Evolutionary conservation across 2,888 invertebrate genomes (phyloP), one percentile per base, ranked within the genome.

Genomic region (Nymphalis polychloros): DNA sequence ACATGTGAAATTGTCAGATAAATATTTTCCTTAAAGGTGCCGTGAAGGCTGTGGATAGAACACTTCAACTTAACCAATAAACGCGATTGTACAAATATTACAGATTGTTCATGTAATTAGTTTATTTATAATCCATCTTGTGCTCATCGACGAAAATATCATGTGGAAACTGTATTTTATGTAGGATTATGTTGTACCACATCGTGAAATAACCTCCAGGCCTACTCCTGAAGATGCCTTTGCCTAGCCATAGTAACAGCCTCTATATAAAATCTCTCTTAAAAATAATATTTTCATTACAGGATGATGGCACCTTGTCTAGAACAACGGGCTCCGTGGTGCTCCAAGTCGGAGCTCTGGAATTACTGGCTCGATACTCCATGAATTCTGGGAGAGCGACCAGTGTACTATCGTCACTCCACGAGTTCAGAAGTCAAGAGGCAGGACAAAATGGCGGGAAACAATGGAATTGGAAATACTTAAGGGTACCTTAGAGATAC

Each of bases 381-480:
- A 89, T 90, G 88, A 91, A 90, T 77, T 86, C 90, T 0, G 86
- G 85, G 5, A 80, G 92, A 50, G 87, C 89, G 4, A 92, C 90
- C 46, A 94, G 93, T 68, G 93, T 93, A 19, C 76, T 94, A 49
- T 93, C 93, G 49, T 94, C 94, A 1, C 79, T 94, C 16, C 93
- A 94, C 69, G 93, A 93, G 68, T 93, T 93, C 75, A 87, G 93
- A 73, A 89, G 87, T 16, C 87, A 93, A 17, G 93, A 94, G 67
- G 90, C 89, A 0, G 93, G 94, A 59, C 88, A 93, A 8, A 88
- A 89, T 35, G 93, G 93, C 53, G 93, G 94, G 3, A 93, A 94
- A 69, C 94, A 94, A 71, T 95, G 95, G 95, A 95, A 94, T 60
- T 94, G 94, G 94, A 93, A 93, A 64, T 94, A 93, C 83, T 89